Conservation (phyloP, 2,113 vertebrate genomes). For the Hassar affinis region DNA sequence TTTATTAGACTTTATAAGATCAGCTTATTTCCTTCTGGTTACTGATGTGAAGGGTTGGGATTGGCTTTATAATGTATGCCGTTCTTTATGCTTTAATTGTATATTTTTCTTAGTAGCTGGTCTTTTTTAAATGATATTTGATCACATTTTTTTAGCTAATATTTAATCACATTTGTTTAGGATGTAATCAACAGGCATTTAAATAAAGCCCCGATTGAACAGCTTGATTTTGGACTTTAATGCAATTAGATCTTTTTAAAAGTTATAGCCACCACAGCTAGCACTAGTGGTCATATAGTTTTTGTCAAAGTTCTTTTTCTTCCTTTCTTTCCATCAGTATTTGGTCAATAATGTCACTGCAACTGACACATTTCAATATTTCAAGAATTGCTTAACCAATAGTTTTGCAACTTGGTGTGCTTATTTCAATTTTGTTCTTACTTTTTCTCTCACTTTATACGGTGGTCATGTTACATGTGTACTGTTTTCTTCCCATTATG, state of each 20-base stretch:
- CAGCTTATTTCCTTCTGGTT: background rate
- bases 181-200: background rate
- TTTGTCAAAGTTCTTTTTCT: no score
- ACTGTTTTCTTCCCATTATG: no score
- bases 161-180: background rate
- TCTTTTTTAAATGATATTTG: background rate
- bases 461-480: no score
- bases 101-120: background rate
- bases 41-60: background rate
- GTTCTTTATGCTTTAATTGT: background rate
- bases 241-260: background rate
- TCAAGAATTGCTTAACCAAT: no score
- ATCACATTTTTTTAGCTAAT: background rate
- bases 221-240: background rate
- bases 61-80: background rate
- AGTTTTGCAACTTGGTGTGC: no score
- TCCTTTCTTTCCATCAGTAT: no score
- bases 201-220: background rate
- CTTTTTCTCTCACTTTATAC: no score
- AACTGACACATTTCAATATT: no score
- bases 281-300: no score
- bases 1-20: background rate
- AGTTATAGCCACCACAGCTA: no score
- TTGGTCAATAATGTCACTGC: no score
- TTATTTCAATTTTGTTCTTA: no score